phyloP scores from a whole-genome alignment of 2,113 vertebrate species.

The Columba livia region DNA sequence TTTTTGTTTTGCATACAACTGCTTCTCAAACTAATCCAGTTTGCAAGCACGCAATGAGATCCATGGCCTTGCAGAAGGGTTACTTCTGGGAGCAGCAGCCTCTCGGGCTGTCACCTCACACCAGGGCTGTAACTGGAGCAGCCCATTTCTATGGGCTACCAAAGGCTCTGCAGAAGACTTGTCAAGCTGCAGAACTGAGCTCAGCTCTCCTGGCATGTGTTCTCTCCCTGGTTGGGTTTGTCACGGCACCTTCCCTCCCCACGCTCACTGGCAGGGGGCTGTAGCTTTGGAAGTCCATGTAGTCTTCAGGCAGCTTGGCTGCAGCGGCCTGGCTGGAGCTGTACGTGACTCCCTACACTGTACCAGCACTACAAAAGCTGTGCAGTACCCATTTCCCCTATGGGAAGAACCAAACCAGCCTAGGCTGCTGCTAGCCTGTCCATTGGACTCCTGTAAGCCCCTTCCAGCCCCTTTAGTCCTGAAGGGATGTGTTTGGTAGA shows the following conservation, averaged over 20 bases:
- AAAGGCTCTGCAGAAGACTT: neutral
- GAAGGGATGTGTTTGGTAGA: neutral
- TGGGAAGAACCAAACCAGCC: neutral
- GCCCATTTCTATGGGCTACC: neutral
- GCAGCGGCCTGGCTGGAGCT: neutral
- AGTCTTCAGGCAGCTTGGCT: neutral
- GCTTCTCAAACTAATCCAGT: neutral
- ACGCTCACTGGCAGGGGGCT: neutral
- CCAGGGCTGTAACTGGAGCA: neutral
- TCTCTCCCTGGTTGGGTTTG: neutral
- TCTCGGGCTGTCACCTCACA: neutral
- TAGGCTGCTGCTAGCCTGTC: neutral
- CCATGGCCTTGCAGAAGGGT: neutral
- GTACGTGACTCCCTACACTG: rapidly evolving
- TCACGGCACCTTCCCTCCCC: rapidly evolving
- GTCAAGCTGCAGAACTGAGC: neutral
- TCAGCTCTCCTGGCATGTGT: neutral
- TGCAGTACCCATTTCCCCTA: neutral
- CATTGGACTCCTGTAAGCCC: neutral
- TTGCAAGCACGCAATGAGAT: neutral
- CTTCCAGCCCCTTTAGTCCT: neutral
- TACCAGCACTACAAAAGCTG: neutral
- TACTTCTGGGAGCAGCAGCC: neutral
- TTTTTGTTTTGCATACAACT: neutral
- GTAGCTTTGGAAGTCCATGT: neutral